Percentiles rank a stretch among this genome's conserved stretches.
Evolutionary conservation across 2,113 vertebrate genomes (phyloP).

Genomic region (Phrynosoma platyrhinos): DNA sequence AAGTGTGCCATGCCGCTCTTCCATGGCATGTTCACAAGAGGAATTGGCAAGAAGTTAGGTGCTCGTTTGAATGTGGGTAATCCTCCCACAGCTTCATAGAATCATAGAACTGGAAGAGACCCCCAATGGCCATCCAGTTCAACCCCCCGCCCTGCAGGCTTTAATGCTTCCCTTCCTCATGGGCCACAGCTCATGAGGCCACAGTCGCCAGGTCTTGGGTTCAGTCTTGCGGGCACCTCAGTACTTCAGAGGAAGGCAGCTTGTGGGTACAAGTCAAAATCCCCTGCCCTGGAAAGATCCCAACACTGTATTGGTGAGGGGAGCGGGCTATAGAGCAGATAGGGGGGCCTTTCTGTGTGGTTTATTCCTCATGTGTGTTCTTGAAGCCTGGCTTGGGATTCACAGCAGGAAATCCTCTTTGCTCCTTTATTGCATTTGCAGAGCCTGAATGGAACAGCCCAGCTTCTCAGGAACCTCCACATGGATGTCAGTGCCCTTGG

Average conservation of each 20-base stretch:
- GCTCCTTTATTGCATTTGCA: conserved; percentile 24
- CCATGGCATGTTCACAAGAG: not conserved
- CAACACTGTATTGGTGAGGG: not conserved
- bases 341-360: not conserved
- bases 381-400: not conserved
- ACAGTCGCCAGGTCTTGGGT: too few relatives aligned
- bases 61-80: not conserved
- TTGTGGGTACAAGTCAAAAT: not conserved
- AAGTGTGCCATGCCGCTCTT: not conserved
- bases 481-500: conserved; percentile 82
- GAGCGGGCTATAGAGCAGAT: too few relatives aligned
- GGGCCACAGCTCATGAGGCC: too few relatives aligned
- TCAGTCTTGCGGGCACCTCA: not conserved
- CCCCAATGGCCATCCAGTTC: too few relatives aligned
- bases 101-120: too few relatives aligned
- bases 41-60: not conserved
- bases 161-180: too few relatives aligned
- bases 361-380: not conserved
- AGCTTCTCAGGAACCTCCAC: conserved; percentile 83
- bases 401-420: fast-evolving
- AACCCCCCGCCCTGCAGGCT: too few relatives aligned
- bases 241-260: not conserved
- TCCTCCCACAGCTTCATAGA: too few relatives aligned
- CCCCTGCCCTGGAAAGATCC: not conserved
- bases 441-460: conserved; percentile 70